Evolutionary conservation across 2,888 invertebrate species (phyloP).

Genomic region (Oeneis ivallda): DNA sequence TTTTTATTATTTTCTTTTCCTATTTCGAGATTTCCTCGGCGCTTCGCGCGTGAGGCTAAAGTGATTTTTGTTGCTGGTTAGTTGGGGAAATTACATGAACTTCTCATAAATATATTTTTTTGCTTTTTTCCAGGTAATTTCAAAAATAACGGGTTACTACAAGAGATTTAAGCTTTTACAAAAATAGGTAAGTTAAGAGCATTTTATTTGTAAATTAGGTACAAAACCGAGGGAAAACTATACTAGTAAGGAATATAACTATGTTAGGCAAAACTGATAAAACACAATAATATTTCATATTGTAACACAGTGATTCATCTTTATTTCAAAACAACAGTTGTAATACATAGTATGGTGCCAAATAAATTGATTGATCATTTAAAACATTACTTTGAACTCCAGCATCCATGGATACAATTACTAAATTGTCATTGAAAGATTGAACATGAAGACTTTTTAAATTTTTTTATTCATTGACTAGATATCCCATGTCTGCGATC

Average conservation of each 20-base stretch:
- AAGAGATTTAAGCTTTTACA: neutral
- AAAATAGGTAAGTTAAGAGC: neutral
- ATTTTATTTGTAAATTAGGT: neutral
- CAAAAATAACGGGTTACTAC: neutral
- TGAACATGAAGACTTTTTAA: too few relatives aligned
- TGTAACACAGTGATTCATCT: constrained; percentile 38
- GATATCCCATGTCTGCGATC: too few relatives aligned
- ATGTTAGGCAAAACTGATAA: neutral
- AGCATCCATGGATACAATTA: neutral
- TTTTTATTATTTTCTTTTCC: constrained; percentile 46
- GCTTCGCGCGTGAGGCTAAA: constrained; percentile 25
- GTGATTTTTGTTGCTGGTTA: constrained; percentile 29
- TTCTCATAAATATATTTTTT: neutral
- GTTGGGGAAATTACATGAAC: constrained; percentile 17
- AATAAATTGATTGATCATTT: constrained; percentile 46
- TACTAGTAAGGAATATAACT: too few relatives aligned
- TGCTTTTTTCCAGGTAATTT: constrained; percentile 27
- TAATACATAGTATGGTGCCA: constrained; percentile 24
- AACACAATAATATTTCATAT: too few relatives aligned
- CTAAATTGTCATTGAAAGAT: too few relatives aligned
- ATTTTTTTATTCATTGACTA: too few relatives aligned
- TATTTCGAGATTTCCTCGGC: constrained; percentile 38
- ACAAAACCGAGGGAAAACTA: neutral
- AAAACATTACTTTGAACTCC: neutral
- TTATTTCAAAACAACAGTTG: constrained; percentile 40